phyloP scores from a whole-genome alignment of 23 tunicate genomes.

The Ascidia mentula region DNA sequence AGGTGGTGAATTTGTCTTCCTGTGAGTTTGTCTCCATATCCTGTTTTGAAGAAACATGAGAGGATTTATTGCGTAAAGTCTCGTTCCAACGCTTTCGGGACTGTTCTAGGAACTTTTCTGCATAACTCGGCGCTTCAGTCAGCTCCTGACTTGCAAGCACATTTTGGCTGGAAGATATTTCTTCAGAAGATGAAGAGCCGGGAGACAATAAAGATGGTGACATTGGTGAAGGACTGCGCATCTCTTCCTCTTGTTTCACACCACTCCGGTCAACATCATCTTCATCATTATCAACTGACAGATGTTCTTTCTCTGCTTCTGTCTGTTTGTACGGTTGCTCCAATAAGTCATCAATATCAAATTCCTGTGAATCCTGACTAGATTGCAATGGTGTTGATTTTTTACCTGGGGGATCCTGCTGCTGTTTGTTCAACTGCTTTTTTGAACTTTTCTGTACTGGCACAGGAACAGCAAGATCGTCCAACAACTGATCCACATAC shows the following conservation, averaged over 20 bases:
- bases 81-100: conserved; percentile 74
- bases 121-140: conserved; percentile 61
- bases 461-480: background rate
- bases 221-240: conserved; percentile 46
- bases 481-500: conserved; percentile 1
- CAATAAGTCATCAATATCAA: conserved; percentile 40
- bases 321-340: conserved; percentile 27
- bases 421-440: background rate
- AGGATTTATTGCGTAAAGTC: conserved; percentile 48
- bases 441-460: background rate
- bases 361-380: background rate
- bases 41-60: conserved; percentile 22
- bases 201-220: conserved; percentile 44
- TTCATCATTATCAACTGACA: background rate
- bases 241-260: background rate
- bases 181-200: background rate
- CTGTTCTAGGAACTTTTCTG: conserved; percentile 76
- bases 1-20: background rate
- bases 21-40: background rate
- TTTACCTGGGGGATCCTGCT: background rate
- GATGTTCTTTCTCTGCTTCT: background rate
- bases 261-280: background rate
- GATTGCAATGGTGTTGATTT: too few relatives aligned
- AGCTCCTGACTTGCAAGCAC: conserved; percentile 29
- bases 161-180: conserved; percentile 13